These are phyloP conservation scores for Calidris pygmaea DNA, from an alignment of 2,113 vertebrate genomes.

Conservation along the genomic window DNA sequence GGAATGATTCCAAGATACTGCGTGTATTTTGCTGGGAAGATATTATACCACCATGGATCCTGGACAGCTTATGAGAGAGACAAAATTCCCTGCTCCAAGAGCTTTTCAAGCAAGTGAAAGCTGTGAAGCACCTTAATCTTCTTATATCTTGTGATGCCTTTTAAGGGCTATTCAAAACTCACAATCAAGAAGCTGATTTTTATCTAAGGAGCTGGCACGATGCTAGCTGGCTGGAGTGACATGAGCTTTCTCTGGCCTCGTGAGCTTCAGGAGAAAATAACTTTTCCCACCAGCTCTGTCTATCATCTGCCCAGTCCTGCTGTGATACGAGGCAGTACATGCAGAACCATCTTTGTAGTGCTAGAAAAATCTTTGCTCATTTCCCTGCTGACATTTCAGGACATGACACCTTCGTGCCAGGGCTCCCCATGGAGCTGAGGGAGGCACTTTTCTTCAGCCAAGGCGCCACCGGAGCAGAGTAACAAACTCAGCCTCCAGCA, in stretches of 20 bases:
- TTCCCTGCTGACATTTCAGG: not conserved
- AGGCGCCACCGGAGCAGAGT: not conserved
- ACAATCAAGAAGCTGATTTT: not conserved
- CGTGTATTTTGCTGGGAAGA: not conserved
- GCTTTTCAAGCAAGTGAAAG: not conserved
- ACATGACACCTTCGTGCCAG: not conserved
- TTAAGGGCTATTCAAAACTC: not conserved
- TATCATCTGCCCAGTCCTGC: not conserved
- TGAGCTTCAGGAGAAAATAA: not conserved
- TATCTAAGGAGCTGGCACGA: not conserved
- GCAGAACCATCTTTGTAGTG: not conserved
- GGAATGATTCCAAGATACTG: not conserved
- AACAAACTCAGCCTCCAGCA: not conserved
- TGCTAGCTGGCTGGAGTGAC: not conserved
- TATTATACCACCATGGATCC: not conserved
- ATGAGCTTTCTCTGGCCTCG: not conserved
- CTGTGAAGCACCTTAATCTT: not conserved
- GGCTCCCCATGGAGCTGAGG: not conserved
- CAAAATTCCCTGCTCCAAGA: not conserved
- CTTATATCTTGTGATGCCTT: not conserved
- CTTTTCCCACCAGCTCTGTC: slow-evolving; percentile 17
- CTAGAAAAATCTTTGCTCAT: not conserved
- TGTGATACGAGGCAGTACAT: not conserved
- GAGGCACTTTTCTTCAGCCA: not conserved
- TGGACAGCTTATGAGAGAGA: not conserved